These are phyloP conservation scores for Salpingus planirostris DNA, from an alignment of 2,888 invertebrate species.

Conservation along the genomic window DNA sequence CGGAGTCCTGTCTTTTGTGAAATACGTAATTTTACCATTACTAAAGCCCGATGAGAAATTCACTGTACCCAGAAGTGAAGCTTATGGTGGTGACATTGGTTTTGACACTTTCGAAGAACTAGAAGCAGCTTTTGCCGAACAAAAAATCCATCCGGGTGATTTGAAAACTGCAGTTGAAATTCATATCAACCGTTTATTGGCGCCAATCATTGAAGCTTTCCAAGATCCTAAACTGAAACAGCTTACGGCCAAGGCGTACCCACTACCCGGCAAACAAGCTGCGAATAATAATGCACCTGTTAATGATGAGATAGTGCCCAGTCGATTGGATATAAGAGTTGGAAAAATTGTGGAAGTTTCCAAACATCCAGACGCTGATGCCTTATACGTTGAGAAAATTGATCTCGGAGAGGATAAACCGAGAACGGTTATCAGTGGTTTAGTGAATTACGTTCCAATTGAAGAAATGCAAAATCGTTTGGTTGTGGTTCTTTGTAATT, in stretches of 20 bases:
- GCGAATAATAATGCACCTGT: slow-evolving; percentile 13
- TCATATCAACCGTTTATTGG: slow-evolving; percentile 77
- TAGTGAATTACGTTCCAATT: slow-evolving; percentile 84
- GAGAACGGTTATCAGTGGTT: slow-evolving; percentile 73
- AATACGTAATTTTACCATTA: slow-evolving; percentile 84
- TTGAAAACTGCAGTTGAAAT: slow-evolving; percentile 77
- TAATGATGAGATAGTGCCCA: slow-evolving; percentile 57
- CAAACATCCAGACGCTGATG: slow-evolving; percentile 87
- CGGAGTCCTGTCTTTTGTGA: slow-evolving; percentile 88
- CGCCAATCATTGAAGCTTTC: slow-evolving; percentile 82
- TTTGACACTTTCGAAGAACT: slow-evolving; percentile 67
- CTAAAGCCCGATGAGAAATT: slow-evolving; percentile 65
- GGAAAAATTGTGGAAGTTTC: slow-evolving; percentile 78
- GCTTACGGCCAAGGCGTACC: slow-evolving; percentile 77
- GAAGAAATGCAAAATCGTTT: slow-evolving; percentile 83
- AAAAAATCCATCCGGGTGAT: slow-evolving; percentile 88
- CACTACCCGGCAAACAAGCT: slow-evolving; percentile 38
- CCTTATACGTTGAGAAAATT: slow-evolving; percentile 85
- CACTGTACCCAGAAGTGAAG: slow-evolving; percentile 57
- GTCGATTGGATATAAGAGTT: slow-evolving; percentile 76
- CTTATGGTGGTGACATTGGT: slow-evolving; percentile 71
- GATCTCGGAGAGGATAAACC: slow-evolving; percentile 72
- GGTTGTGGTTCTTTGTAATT: slow-evolving; percentile 90
- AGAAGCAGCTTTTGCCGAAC: slow-evolving; percentile 71
- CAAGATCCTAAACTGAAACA: slow-evolving; percentile 70